phyloP scores from a whole-genome alignment of 2,113 vertebrate genomes.

The Burhinus bistriatus region DNA sequence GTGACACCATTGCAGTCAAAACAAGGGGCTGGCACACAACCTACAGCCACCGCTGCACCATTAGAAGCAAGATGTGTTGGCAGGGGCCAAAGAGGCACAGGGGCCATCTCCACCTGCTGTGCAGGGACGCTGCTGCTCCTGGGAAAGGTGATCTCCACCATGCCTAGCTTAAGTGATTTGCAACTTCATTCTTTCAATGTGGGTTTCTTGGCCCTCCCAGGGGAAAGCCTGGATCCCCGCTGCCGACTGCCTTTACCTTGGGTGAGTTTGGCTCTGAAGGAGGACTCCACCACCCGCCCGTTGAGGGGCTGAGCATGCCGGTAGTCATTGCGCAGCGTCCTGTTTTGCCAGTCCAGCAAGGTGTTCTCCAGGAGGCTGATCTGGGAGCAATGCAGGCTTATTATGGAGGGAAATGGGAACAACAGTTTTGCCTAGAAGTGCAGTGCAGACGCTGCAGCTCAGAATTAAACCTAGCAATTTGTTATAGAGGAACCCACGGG shows the following conservation, averaged over 20 bases:
- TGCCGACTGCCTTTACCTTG: conserved; percentile 46
- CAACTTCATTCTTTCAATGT: rapidly evolving
- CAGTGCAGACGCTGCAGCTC: not conserved
- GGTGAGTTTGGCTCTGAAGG: conserved; percentile 67
- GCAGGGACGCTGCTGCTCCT: not conserved
- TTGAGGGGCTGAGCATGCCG: conserved; percentile 83
- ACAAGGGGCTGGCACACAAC: not conserved
- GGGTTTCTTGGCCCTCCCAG: not conserved
- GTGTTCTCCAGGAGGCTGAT: conserved; percentile 83
- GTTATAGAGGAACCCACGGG: not conserved
- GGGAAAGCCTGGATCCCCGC: not conserved
- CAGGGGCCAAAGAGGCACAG: not conserved
- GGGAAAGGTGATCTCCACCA: not conserved
- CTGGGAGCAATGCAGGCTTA: conserved; percentile 29
- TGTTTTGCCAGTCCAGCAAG: conserved; percentile 81
- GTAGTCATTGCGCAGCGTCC: conserved; percentile 83
- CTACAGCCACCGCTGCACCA: not conserved
- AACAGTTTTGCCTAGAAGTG: rapidly evolving
- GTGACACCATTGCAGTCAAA: not conserved
- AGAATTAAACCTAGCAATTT: rapidly evolving
- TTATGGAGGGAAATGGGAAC: rapidly evolving
- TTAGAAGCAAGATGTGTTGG: not conserved
- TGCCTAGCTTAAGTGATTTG: rapidly evolving
- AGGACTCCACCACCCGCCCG: conserved; percentile 80
- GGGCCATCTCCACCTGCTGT: not conserved